A percentile compares a stretch with the other conserved stretches of the same genome.
Evolutionary conservation across 2,797 vertebrate genomes (phyloP).

Genomic region (Crotalus adamanteus): DNA sequence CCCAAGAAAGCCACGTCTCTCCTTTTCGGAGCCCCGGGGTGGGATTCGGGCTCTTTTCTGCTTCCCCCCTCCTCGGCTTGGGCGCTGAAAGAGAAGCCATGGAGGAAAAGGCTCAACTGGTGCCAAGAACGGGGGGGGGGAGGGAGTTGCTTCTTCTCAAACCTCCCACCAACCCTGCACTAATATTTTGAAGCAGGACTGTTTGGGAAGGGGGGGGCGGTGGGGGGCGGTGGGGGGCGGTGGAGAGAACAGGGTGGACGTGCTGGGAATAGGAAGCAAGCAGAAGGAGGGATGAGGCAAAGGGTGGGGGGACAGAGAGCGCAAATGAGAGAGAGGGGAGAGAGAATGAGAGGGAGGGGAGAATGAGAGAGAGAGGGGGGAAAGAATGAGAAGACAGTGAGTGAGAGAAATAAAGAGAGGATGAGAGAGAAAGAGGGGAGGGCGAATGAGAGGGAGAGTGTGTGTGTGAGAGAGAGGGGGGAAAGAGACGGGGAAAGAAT

Average conservation of each 20-base stretch:
- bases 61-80: neutral
- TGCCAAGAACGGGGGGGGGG: constrained; percentile 68
- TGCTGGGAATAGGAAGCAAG: constrained; percentile 65
- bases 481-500: no score
- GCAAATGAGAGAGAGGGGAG: no score
- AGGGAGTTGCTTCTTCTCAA: constrained; percentile 60
- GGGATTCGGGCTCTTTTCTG: neutral
- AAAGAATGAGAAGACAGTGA: no score
- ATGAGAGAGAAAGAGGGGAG: no score
- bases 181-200: constrained; percentile 63
- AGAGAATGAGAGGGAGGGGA: no score
- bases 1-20: neutral
- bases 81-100: constrained; percentile 41
- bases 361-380: no score
- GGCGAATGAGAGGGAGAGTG: no score
- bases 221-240: neutral
- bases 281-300: constrained; percentile 16
- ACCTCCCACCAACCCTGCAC: constrained; percentile 60
- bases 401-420: no score
- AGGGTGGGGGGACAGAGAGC: no score
- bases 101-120: constrained; percentile 77
- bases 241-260: constrained; percentile 52
- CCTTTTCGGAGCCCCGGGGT: neutral
- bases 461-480: no score
- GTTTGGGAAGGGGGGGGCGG: constrained; percentile 29